phyloP scores from a whole-genome alignment of 2,888 invertebrate genomes.

The Pheosia gnoma region DNA sequence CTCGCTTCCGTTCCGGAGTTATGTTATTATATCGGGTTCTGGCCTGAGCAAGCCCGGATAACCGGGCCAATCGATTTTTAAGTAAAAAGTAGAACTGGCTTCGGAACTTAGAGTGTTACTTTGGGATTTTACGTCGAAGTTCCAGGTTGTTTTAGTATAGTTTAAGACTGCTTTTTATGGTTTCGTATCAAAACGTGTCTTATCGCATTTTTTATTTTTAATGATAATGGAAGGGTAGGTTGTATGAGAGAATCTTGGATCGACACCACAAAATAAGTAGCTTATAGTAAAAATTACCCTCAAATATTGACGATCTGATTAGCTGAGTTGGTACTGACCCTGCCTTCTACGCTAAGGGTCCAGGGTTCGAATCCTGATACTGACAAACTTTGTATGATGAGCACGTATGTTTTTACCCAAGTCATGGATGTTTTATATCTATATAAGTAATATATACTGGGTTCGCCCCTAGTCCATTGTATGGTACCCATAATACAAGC shows the following conservation, averaged over 20 bases:
- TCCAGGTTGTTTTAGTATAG: conserved; percentile 24
- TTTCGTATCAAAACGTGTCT: conserved; percentile 19
- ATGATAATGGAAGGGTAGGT: background rate
- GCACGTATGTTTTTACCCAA: no score
- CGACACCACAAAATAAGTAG: background rate
- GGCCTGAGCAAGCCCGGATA: conserved; percentile 53
- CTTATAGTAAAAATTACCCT: background rate
- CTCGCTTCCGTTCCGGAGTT: conserved; percentile 33
- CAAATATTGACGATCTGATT: background rate
- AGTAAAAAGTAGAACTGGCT: conserved; percentile 42
- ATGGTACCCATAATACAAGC: no score
- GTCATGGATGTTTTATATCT: no score
- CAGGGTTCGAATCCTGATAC: no score
- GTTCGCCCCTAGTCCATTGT: no score
- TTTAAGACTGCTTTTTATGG: conserved; percentile 29
- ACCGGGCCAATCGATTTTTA: conserved; percentile 48
- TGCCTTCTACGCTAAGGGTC: no score
- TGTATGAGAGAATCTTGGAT: background rate
- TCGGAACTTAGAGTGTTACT: conserved; percentile 37
- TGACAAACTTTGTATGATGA: no score
- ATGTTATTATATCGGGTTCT: conserved; percentile 50
- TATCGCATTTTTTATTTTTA: conserved; percentile 5
- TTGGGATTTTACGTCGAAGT: conserved; percentile 29
- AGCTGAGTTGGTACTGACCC: no score
- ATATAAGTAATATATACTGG: no score